Conservation (phyloP, 2,113 vertebrate genomes). For the Lanius ludovicianus region DNA sequence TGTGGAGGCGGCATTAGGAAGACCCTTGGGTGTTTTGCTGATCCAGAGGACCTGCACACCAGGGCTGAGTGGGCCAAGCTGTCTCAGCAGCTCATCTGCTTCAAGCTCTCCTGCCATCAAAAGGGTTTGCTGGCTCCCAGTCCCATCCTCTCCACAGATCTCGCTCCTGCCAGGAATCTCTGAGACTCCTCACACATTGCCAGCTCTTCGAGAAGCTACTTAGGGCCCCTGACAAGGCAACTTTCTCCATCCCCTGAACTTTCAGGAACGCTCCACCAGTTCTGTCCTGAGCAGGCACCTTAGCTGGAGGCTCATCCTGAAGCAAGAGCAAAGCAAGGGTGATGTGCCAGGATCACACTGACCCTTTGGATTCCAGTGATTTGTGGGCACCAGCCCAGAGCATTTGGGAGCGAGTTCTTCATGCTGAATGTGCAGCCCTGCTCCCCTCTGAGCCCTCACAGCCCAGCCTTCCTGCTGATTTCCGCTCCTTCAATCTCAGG, state of each 20-base stretch:
- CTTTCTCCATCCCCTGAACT: background rate
- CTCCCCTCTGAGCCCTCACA: accelerated
- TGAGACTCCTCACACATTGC: background rate
- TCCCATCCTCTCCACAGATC: background rate
- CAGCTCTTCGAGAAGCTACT: background rate
- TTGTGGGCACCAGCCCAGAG: background rate
- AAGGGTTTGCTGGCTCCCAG: background rate
- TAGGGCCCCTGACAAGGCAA: background rate
- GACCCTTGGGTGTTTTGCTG: accelerated
- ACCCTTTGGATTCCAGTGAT: background rate
- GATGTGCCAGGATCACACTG: accelerated
- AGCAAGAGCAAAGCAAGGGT: background rate
- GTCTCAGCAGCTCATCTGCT: background rate
- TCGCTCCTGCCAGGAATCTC: background rate
- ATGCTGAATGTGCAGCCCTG: background rate
- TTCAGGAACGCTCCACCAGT: background rate
- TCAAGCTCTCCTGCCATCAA: background rate
- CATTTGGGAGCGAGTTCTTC: accelerated
- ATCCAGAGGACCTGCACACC: background rate
- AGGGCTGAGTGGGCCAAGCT: background rate
- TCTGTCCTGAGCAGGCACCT: background rate
- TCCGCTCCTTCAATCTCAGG: background rate
- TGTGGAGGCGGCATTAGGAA: background rate
- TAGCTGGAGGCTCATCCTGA: background rate
- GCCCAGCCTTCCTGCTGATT: background rate